Base-by-base conservation (phyloP, 2,888 invertebrate species). In the Serripes groenlandicus region DNA sequence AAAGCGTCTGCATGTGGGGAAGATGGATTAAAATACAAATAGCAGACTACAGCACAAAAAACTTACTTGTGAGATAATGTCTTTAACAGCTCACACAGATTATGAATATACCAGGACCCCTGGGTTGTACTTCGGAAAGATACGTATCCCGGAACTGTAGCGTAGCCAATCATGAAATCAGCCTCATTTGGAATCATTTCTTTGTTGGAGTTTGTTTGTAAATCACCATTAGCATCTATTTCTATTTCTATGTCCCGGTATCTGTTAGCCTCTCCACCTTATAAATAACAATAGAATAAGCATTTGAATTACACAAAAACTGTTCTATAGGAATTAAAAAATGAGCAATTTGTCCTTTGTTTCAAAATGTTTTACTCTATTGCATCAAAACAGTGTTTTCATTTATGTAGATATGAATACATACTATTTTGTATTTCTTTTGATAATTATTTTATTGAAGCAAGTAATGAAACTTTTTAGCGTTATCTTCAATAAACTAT, bases 51-150 rank as follows among this genome's bases (percentile, higher is more conserved):
- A 42, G 42, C 18, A 9, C 56, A 7, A n/a, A 21, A 11, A 2
- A 49, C 78, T 74, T 79, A 93, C 93, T 82, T 88, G 28, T 85
- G 75, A 9, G 89, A 85, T 77, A 90, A 90, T 78, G 89, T 89
- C 32, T 91, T 85, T 37, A 94, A 81, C 58, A 88, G 81, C 71
- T 92, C 88, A 26, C 89, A 88, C 5, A 94, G 92, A 68, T 90
- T 91, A 30, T 88, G 90, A 84, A 94, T 93, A 83, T 92, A 94
- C 92, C 93, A 94, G 1, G 93, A 92, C 7, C 94, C 94, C 30
- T 91, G 87, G 2, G 89, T 88, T 49, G 89, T 87, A 79, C 92
- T 93, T 52, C 94, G 85, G 82, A 92, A 93, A 0, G 93, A 93
- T 21, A 93, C 93, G 83, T 89, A 93, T 4, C 93, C 93, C 0